phyloP scores from a whole-genome alignment of 2,113 vertebrate species.

The Engraulis encrasicolus region DNA sequence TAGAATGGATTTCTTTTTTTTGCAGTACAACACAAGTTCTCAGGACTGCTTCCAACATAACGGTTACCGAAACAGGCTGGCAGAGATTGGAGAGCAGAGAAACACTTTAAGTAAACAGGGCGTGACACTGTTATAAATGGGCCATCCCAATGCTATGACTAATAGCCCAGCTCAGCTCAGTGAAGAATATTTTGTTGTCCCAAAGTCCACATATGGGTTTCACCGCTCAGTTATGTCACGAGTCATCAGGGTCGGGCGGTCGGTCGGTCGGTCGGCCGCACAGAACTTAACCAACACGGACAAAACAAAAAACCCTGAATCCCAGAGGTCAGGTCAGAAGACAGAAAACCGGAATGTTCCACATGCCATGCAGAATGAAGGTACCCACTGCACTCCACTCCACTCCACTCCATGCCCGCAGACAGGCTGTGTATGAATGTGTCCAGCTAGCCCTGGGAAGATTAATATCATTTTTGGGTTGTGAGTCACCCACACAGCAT shows the following conservation, averaged over 20 bases:
- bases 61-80: neutral
- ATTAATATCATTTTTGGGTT: neutral
- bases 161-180: too few relatives aligned
- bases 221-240: neutral
- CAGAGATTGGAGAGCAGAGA: neutral
- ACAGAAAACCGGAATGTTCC: neutral
- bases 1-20: slow-evolving; percentile 16
- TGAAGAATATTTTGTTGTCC: neutral
- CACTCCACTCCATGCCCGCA: neutral
- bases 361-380: neutral
- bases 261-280: neutral
- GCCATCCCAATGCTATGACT: slow-evolving; percentile 12
- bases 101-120: neutral
- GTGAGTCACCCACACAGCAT: neutral
- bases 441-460: slow-evolving; percentile 3
- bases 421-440: neutral
- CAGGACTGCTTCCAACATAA: neutral
- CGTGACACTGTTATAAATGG: slow-evolving; percentile 15
- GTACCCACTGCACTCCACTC: too few relatives aligned
- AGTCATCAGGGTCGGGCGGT: too few relatives aligned
- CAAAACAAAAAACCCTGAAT: slow-evolving; percentile 4
- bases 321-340: neutral
- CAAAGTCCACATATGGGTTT: slow-evolving; percentile 15
- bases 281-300: neutral
- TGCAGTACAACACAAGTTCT: neutral